A percentile compares a stretch with the other conserved stretches of the same genome.
phyloP scores from a whole-genome alignment of 53 echinoderm and acorn worm genomes.

The Luidia sarsii region DNA sequence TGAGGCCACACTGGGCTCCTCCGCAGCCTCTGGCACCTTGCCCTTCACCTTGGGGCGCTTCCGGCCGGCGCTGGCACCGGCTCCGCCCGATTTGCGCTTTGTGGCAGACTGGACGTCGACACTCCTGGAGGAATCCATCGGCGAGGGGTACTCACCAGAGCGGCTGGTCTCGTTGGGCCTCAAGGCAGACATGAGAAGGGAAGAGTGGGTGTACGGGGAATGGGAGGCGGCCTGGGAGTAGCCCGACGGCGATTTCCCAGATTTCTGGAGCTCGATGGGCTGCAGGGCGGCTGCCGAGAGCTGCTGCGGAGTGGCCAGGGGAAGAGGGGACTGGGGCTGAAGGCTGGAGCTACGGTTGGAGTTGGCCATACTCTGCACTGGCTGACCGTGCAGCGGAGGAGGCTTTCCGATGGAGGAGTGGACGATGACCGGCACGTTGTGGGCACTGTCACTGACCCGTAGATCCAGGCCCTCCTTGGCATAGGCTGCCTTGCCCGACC shows the following conservation, averaged over 20 bases:
- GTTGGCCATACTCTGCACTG: constrained; percentile 36
- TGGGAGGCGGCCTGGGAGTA: constrained; percentile 62
- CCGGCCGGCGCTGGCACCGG: constrained; percentile 38
- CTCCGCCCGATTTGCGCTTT: constrained; percentile 75
- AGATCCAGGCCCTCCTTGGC: constrained; percentile 33
- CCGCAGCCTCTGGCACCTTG: constrained; percentile 47
- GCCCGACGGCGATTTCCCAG: constrained; percentile 53
- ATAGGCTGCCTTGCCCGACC: constrained; percentile 52
- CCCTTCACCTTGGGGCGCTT: constrained; percentile 65
- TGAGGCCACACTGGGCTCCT: constrained; percentile 12
- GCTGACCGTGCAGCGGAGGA: constrained; percentile 64
- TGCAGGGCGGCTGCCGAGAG: constrained; percentile 86
- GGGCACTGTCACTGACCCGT: constrained; percentile 56
- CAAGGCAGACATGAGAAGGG: constrained; percentile 93
- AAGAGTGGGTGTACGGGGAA: constrained; percentile 57
- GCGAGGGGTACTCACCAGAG: constrained; percentile 22
- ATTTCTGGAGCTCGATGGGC: constrained; percentile 67
- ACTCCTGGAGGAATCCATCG: constrained; percentile 26
- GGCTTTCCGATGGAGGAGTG: constrained; percentile 74
- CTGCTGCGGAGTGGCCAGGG: constrained; percentile 90
- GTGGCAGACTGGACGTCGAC: constrained; percentile 8
- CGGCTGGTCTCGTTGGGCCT: constrained; percentile 67
- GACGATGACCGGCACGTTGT: constrained; percentile 88
- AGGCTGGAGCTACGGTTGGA: constrained; percentile 31
- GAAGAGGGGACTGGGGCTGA: constrained; percentile 81